These are phyloP conservation scores for Delichon dasypus DNA, from an alignment of 2,797 vertebrate species.

Conservation along the genomic window DNA sequence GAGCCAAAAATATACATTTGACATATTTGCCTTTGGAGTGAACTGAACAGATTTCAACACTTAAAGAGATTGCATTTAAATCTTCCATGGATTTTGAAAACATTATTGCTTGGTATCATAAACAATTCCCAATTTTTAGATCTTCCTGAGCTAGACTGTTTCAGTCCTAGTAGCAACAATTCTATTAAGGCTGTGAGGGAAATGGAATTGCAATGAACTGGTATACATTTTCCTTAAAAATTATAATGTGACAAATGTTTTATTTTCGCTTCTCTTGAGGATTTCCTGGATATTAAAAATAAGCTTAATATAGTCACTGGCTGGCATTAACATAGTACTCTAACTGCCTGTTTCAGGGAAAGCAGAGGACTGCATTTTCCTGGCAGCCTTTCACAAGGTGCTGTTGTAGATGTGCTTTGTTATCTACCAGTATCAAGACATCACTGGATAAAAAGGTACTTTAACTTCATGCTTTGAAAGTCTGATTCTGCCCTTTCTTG, in stretches of 20 bases:
- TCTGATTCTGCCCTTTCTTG: neutral
- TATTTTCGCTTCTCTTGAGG: slow-evolving; percentile 49
- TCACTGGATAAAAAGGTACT: neutral
- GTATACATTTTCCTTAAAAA: slow-evolving; percentile 42
- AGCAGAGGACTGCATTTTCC: neutral
- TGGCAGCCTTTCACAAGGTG: neutral
- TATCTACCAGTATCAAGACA: slow-evolving; percentile 7
- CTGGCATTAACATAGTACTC: slow-evolving; percentile 20
- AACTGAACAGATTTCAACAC: slow-evolving; percentile 43
- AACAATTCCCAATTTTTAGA: slow-evolving; percentile 45
- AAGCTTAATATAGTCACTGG: slow-evolving; percentile 47
- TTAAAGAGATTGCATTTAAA: slow-evolving; percentile 52
- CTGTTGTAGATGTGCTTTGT: neutral
- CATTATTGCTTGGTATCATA: slow-evolving; percentile 49
- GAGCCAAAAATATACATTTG: neutral
- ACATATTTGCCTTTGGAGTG: slow-evolving; percentile 12
- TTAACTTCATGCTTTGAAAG: slow-evolving; percentile 9
- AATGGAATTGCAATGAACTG: slow-evolving; percentile 45
- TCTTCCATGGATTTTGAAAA: slow-evolving; percentile 40
- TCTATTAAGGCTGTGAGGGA: slow-evolving; percentile 18
- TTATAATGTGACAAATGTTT: slow-evolving; percentile 36
- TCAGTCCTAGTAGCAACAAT: slow-evolving; percentile 40
- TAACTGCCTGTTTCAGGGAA: neutral
- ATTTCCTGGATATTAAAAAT: slow-evolving; percentile 58
- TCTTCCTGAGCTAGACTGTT: slow-evolving; percentile 35